These are phyloP conservation scores for Urosaurus nigricauda DNA, from an alignment of 2,797 vertebrate species.

Conservation along the genomic window DNA sequence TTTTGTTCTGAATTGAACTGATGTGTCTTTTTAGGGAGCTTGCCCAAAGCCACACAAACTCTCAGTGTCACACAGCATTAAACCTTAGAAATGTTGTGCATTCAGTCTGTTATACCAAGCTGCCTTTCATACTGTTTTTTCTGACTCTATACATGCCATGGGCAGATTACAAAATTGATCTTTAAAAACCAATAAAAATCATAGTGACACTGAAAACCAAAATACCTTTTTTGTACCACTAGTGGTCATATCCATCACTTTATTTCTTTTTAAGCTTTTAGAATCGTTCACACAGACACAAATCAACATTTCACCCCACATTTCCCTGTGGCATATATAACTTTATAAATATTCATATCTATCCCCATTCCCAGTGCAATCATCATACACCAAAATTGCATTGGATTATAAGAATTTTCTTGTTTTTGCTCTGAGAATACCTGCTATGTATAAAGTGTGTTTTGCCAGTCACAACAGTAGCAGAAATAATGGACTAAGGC, in stretches of 20 bases:
- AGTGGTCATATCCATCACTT: not conserved
- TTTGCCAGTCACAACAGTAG: not conserved
- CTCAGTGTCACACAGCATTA: slow-evolving; percentile 70
- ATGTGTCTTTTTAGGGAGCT: slow-evolving; percentile 68
- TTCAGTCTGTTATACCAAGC: slow-evolving; percentile 63
- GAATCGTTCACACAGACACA: not conserved
- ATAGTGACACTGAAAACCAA: slow-evolving; percentile 8
- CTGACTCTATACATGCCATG: slow-evolving; percentile 45
- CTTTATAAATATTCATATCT: slow-evolving; percentile 33
- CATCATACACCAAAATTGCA: slow-evolving; percentile 1
- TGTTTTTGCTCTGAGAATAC: not conserved
- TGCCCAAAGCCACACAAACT: slow-evolving; percentile 54
- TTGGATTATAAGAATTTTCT: not conserved
- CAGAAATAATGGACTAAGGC: not conserved
- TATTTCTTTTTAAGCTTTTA: not conserved
- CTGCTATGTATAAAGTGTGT: not conserved
- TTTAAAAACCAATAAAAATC: slow-evolving; percentile 45
- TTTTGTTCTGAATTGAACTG: slow-evolving; percentile 62
- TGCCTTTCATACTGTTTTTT: slow-evolving; percentile 51
- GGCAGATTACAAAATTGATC: slow-evolving; percentile 52
- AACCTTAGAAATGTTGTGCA: slow-evolving; percentile 58
- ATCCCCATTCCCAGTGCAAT: not conserved
- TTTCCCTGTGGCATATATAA: not conserved
- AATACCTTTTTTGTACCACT: slow-evolving; percentile 29
- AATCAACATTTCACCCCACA: not conserved